Evolutionary conservation across 2,797 vertebrate species (phyloP).

Genomic region (Tangara arthus): DNA sequence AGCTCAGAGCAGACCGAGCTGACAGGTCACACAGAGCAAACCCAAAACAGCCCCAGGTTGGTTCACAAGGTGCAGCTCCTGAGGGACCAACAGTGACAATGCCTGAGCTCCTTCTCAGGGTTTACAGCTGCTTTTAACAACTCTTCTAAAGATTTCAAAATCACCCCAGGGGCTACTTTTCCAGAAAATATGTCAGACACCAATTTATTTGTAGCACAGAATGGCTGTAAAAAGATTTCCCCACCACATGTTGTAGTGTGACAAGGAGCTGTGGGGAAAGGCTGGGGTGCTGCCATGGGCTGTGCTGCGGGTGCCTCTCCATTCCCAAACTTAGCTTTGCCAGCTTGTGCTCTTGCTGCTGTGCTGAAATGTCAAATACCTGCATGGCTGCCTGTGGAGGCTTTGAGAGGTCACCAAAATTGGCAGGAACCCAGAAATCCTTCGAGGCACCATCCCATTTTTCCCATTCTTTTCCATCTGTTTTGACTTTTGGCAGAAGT

Average conservation of each 20-base stretch:
- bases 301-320: neutral
- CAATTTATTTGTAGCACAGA: slow-evolving; percentile 4
- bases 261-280: neutral
- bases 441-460: neutral
- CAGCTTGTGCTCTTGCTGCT: neutral
- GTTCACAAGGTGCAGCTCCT: neutral
- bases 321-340: neutral
- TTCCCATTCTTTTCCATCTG: neutral
- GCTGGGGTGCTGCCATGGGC: neutral
- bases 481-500: neutral
- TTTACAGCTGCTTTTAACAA: neutral
- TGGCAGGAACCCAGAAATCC: neutral
- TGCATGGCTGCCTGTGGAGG: neutral
- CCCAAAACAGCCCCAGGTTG: neutral
- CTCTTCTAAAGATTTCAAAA: neutral
- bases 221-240: neutral
- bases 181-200: neutral
- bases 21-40: neutral
- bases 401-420: neutral
- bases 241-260: neutral
- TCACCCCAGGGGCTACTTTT: neutral
- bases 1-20: neutral
- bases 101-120: neutral
- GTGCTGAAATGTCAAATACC: neutral
- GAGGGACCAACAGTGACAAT: neutral